phyloP scores from a whole-genome alignment of 2,113 vertebrate species.

The Gobiocypris rarus region DNA sequence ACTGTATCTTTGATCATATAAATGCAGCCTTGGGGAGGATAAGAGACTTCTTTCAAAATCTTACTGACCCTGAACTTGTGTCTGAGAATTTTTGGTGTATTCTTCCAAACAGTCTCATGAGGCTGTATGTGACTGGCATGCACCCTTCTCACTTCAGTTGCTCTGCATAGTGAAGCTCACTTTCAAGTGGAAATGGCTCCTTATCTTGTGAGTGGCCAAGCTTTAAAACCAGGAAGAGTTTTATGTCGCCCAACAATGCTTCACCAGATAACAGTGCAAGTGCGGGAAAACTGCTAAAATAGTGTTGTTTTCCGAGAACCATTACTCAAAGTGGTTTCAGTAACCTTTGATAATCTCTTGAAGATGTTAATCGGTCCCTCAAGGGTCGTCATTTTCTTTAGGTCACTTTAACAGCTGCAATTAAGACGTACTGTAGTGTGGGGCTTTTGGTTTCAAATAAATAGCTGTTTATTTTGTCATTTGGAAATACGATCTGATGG shows the following conservation, averaged over 20 bases:
- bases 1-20: too few species aligned
- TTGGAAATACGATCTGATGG: constrained; percentile 22
- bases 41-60: not conserved
- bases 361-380: constrained; percentile 35
- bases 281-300: constrained; percentile 56
- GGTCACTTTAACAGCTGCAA: constrained; percentile 17
- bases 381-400: constrained; percentile 19
- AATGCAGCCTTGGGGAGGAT: too few species aligned
- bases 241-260: constrained; percentile 52
- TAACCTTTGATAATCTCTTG: constrained; percentile 57
- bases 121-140: not conserved
- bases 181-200: not conserved
- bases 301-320: constrained; percentile 61
- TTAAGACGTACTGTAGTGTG: constrained; percentile 1
- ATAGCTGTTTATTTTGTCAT: not conserved
- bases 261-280: constrained; percentile 54
- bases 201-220: constrained; percentile 25
- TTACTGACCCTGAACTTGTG: not conserved
- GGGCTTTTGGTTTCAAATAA: constrained; percentile 15
- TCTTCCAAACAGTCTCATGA: not conserved
- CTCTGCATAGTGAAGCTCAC: too few species aligned
- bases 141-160: not conserved
- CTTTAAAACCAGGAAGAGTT: constrained; percentile 29
- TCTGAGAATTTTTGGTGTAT: too few species aligned
- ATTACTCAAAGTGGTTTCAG: constrained; percentile 53